Evolutionary conservation across 2,113 vertebrate genomes (phyloP).

Genomic region (Zapus hudsonius): DNA sequence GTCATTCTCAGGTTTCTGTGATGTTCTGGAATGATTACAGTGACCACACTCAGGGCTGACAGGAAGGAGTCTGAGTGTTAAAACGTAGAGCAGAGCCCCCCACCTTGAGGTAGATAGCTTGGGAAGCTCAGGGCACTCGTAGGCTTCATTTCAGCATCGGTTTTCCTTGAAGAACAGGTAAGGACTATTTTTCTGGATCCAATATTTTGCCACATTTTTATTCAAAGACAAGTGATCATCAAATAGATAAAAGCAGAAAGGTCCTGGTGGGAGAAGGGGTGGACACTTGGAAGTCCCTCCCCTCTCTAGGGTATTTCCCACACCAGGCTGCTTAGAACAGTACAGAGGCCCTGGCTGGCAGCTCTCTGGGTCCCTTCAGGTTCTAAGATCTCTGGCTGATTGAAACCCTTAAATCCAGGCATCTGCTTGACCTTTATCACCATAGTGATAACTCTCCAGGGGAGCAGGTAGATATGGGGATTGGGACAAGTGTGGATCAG

Average conservation of each 20-base stretch:
- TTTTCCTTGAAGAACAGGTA: neutral
- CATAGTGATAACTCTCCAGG: too few relatives aligned
- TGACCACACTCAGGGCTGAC: too few relatives aligned
- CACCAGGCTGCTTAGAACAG: too few relatives aligned
- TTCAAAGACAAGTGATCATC: neutral
- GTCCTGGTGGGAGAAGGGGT: neutral
- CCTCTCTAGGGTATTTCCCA: neutral
- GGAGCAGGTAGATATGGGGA: accelerated
- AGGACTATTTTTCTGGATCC: neutral
- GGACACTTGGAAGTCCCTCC: neutral
- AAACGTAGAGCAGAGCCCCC: accelerated
- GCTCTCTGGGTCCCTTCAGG: too few relatives aligned
- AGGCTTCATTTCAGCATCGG: neutral
- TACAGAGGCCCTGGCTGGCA: neutral
- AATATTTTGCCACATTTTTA: neutral
- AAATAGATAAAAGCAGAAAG: neutral
- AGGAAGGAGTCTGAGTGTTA: neutral
- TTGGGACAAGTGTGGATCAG: accelerated
- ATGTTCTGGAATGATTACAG: too few relatives aligned
- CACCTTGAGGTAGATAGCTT: neutral
- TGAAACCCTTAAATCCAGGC: neutral
- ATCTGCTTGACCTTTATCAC: neutral
- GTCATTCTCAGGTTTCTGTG: neutral
- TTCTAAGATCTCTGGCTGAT: neutral
- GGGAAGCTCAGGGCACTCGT: neutral